Conservation (phyloP, 2,888 invertebrate species). For the Leucoma salicis region DNA sequence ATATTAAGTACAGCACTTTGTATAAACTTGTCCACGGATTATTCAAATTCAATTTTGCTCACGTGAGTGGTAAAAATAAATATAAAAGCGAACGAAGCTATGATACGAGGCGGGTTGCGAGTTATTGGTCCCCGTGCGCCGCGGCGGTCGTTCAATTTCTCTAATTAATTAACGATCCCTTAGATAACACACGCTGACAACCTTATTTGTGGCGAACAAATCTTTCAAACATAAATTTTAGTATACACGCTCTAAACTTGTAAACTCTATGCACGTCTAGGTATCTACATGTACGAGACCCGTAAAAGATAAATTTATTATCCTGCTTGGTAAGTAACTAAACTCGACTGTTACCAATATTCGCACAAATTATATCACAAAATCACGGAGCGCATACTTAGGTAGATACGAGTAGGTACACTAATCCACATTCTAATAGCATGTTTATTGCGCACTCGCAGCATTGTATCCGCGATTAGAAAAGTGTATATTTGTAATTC, state of each 20-base stretch:
- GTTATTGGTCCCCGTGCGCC: slow-evolving; percentile 78
- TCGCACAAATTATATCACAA: slow-evolving; percentile 43
- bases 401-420: slow-evolving; percentile 39
- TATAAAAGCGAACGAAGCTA: slow-evolving; percentile 73
- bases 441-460: slow-evolving; percentile 49
- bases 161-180: slow-evolving; percentile 82
- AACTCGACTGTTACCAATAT: slow-evolving; percentile 44
- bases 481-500: slow-evolving; percentile 63
- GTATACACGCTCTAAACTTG: slow-evolving; percentile 77
- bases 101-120: slow-evolving; percentile 79
- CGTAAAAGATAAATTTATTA: slow-evolving; percentile 65
- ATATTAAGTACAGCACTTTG: slow-evolving; percentile 37
- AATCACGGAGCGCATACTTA: slow-evolving; percentile 37
- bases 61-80: slow-evolving; percentile 81
- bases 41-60: slow-evolving; percentile 77
- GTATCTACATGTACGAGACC: slow-evolving; percentile 50
- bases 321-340: slow-evolving; percentile 32
- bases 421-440: slow-evolving; percentile 44
- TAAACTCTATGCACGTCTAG: slow-evolving; percentile 69
- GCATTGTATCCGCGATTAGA: slow-evolving; percentile 49
- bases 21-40: slow-evolving; percentile 53
- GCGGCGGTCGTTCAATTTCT: slow-evolving; percentile 79
- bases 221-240: slow-evolving; percentile 80
- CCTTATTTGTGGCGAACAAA: slow-evolving; percentile 82
- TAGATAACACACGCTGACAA: slow-evolving; percentile 80